Conservation (phyloP, 92 coral and sea anemone genomes). For the Paragorgia papillata region DNA sequence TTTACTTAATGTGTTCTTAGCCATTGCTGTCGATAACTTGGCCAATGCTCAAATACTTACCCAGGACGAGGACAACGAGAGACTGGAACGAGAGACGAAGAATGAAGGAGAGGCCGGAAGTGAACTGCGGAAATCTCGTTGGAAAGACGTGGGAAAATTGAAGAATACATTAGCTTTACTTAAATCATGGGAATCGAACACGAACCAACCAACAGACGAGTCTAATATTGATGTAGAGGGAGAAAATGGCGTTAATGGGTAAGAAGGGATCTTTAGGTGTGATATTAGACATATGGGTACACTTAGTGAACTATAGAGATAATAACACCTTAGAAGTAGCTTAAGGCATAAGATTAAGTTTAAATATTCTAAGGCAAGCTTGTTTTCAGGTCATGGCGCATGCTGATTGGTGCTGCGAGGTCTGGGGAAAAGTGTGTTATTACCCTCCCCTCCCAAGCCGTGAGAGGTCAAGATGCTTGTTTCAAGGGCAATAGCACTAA, state of each 20-base stretch:
- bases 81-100: conserved; percentile 64
- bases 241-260: conserved; percentile 45
- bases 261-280: too few species aligned
- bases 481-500: too few species aligned
- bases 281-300: too few species aligned
- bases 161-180: conserved; percentile 11
- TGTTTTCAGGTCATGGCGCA: too few species aligned
- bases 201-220: conserved; percentile 32
- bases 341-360: too few species aligned
- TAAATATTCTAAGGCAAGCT: too few species aligned
- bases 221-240: conserved; percentile 38
- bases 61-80: conserved; percentile 88
- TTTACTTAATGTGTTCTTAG: conserved; percentile 89
- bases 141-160: conserved; percentile 22
- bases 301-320: too few species aligned
- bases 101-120: conserved; percentile 42
- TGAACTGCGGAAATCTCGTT: conserved; percentile 13
- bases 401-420: too few species aligned
- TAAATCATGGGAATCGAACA: conserved; percentile 6
- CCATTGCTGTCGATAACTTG: conserved; percentile 98
- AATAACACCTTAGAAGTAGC: too few species aligned
- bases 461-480: too few species aligned
- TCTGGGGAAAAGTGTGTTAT: too few species aligned
- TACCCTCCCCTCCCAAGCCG: too few species aligned
- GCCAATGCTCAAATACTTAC: conserved; percentile 98